phyloP scores from a whole-genome alignment of 2,888 invertebrate genomes.

The Lacanobia oleracea region DNA sequence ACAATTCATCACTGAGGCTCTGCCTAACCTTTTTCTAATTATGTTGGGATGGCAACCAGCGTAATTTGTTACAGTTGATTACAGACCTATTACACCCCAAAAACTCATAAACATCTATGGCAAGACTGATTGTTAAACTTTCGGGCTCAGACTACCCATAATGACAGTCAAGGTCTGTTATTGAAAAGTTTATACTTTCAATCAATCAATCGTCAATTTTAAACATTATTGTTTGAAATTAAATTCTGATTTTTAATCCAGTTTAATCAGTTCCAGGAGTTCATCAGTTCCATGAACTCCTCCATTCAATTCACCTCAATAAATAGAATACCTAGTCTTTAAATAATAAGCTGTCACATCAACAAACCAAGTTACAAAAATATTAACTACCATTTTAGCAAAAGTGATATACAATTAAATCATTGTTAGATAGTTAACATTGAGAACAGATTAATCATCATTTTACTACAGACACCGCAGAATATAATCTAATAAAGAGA shows the following conservation, averaged over 20 bases:
- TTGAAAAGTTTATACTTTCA: too few species aligned
- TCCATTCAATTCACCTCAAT: not conserved
- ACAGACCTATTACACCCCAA: not conserved
- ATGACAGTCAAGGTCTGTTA: too few species aligned
- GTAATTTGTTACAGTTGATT: not conserved
- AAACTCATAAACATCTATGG: not conserved
- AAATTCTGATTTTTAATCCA: not conserved
- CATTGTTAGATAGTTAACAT: not conserved
- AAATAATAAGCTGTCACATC: not conserved
- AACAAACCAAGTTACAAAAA: not conserved
- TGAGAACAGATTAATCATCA: conserved; percentile 11
- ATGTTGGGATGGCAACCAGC: not conserved
- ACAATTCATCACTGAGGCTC: not conserved
- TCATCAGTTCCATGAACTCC: too few species aligned
- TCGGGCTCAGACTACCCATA: not conserved
- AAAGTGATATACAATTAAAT: not conserved
- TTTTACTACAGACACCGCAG: not conserved
- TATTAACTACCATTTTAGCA: not conserved
- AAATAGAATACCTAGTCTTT: not conserved
- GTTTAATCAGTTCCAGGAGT: too few species aligned
- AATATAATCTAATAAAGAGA: not conserved
- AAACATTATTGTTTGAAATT: too few species aligned
- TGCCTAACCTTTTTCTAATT: not conserved
- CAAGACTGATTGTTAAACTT: not conserved
- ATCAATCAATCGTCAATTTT: too few species aligned